phyloP scores from a whole-genome alignment of 2,113 vertebrate species.

The Pluvialis apricaria region DNA sequence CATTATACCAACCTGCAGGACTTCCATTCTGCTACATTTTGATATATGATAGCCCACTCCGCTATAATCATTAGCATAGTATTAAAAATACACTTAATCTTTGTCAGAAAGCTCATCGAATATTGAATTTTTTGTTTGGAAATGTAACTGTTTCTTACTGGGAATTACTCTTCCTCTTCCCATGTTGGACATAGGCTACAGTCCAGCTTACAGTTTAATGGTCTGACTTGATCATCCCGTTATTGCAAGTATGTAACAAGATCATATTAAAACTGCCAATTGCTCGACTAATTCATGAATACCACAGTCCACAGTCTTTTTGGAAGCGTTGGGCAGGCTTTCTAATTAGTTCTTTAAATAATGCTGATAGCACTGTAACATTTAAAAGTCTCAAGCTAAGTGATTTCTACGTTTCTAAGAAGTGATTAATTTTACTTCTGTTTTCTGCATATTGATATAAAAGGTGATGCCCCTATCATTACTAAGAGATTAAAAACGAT shows the following conservation, averaged over 20 bases:
- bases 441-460: background rate
- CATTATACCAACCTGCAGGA: constrained; percentile 56
- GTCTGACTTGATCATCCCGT: background rate
- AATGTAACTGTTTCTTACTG: background rate
- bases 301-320: background rate
- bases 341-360: background rate
- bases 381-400: background rate
- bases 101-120: constrained; percentile 19
- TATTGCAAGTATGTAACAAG: background rate
- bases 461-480: background rate
- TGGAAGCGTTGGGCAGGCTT: background rate
- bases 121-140: constrained; percentile 33
- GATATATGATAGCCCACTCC: background rate
- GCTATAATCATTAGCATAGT: constrained; percentile 26
- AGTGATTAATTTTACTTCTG: background rate
- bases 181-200: background rate
- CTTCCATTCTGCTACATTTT: constrained; percentile 40
- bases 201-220: background rate
- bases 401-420: background rate
- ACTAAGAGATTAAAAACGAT: background rate
- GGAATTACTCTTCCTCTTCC: background rate
- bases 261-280: background rate
- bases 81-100: constrained; percentile 35
- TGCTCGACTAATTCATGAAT: background rate
- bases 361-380: background rate